phyloP scores from a whole-genome alignment of 2,888 invertebrate genomes.

The Gastracanthus pulcherrimus region DNA sequence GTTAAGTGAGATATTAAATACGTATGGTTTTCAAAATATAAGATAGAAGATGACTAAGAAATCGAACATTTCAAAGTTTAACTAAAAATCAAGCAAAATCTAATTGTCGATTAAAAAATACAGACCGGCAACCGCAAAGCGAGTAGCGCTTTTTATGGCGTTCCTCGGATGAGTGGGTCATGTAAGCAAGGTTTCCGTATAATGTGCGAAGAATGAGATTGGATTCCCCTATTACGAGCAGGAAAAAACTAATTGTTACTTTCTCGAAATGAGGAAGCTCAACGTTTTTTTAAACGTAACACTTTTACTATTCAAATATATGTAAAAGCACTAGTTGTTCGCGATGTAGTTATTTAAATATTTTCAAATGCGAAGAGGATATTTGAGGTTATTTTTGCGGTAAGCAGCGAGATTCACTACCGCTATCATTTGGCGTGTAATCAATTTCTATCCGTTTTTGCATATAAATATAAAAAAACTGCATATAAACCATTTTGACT shows the following conservation, averaged over 20 bases:
- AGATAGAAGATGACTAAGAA: too few species aligned
- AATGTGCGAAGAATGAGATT: slow-evolving; percentile 7
- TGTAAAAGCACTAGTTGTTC: background rate
- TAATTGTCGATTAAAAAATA: too few species aligned
- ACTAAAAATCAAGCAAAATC: too few species aligned
- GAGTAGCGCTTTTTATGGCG: background rate
- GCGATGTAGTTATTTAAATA: too few species aligned
- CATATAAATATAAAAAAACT: too few species aligned
- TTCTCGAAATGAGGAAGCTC: slow-evolving; percentile 19
- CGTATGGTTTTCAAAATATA: too few species aligned
- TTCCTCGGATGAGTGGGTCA: background rate
- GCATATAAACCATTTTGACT: too few species aligned
- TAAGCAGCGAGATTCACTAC: background rate
- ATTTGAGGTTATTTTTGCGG: background rate
- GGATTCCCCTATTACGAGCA: background rate
- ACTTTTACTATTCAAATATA: background rate
- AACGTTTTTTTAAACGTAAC: background rate
- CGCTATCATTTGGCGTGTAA: background rate
- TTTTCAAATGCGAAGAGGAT: background rate
- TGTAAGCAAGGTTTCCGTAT: slow-evolving; percentile 12
- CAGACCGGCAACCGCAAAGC: too few species aligned
- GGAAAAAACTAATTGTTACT: slow-evolving; percentile 21
- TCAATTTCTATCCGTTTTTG: too few species aligned
- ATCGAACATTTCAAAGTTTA: too few species aligned
- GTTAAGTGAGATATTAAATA: too few species aligned